Percentiles rank a stretch among this genome's conserved stretches.
Conservation (phyloP, 2,888 invertebrate genomes). For the Dryomyza anilis region DNA sequence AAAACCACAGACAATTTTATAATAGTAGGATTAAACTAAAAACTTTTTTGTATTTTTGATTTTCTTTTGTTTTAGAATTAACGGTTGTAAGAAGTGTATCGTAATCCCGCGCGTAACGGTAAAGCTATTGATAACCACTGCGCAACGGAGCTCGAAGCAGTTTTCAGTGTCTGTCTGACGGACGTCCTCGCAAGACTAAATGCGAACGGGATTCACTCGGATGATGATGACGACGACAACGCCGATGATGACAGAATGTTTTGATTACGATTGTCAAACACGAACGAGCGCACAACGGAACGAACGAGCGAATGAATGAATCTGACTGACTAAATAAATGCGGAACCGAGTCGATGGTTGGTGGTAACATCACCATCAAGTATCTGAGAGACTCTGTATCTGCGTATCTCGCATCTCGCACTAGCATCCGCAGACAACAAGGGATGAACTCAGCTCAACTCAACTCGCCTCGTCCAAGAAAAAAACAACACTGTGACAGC, state of each 20-base stretch:
- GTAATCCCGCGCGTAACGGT: slow-evolving; percentile 1
- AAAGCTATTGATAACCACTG: background rate
- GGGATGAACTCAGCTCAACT: slow-evolving; percentile 47
- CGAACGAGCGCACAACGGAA: slow-evolving; percentile 16
- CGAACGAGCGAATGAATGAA: slow-evolving; percentile 7
- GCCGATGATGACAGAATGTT: slow-evolving; percentile 25
- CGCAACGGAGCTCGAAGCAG: slow-evolving; percentile 8
- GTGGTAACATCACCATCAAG: slow-evolving; percentile 31
- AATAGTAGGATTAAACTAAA: too few relatives aligned
- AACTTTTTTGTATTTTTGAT: too few relatives aligned
- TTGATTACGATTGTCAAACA: slow-evolving; percentile 49
- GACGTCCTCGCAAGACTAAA: slow-evolving; percentile 59
- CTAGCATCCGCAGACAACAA: slow-evolving; percentile 44
- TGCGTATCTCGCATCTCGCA: slow-evolving; percentile 31
- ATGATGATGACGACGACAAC: slow-evolving; percentile 25
- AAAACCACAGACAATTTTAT: background rate
- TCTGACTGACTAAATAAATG: slow-evolving; percentile 25
- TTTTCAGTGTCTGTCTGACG: slow-evolving; percentile 55
- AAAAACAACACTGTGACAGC: slow-evolving; percentile 6
- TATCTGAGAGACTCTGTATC: slow-evolving; percentile 21
- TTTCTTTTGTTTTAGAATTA: too few relatives aligned
- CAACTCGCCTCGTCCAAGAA: background rate
- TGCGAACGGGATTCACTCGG: slow-evolving; percentile 26
- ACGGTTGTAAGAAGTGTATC: too few relatives aligned
- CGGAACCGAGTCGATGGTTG: slow-evolving; percentile 33